Evolutionary conservation across 2,113 vertebrate species (phyloP).

Genomic region (Platysteira castanea): DNA sequence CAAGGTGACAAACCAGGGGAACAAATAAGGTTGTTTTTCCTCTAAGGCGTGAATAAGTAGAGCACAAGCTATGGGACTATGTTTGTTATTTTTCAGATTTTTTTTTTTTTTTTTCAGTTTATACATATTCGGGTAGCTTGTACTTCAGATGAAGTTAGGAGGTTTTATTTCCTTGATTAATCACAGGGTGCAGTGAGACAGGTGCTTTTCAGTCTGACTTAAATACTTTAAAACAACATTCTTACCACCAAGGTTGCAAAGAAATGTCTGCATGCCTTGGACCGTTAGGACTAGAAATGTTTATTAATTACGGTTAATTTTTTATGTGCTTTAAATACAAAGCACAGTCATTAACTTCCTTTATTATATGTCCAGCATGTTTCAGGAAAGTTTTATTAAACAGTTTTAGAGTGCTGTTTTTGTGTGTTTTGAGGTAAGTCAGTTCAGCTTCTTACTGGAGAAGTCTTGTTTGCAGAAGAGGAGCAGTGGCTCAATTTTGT

Average conservation of each 20-base stretch:
- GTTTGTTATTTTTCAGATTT: neutral
- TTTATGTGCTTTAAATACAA: neutral
- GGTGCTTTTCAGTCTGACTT: neutral
- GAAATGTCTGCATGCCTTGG: neutral
- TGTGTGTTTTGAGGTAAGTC: neutral
- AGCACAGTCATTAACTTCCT: neutral
- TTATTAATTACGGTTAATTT: neutral
- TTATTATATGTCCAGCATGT: neutral
- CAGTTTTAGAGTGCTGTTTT: neutral
- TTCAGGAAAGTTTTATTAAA: neutral
- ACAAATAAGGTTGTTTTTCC: neutral
- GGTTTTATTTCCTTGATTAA: neutral
- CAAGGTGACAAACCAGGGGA: neutral
- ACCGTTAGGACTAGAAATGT: neutral
- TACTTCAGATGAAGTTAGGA: neutral
- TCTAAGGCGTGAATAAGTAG: fast-evolving
- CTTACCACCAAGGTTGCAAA: neutral
- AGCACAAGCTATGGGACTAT: neutral
- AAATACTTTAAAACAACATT: neutral
- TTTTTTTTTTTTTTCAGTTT: too few species aligned
- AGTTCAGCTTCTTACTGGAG: neutral
- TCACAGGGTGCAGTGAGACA: neutral
- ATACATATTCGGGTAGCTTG: neutral
- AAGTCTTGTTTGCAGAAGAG: neutral
- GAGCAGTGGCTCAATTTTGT: neutral